These are phyloP conservation scores for Drosophila tripunctata DNA, from an alignment of 2,888 invertebrate species.

Conservation along the genomic window DNA sequence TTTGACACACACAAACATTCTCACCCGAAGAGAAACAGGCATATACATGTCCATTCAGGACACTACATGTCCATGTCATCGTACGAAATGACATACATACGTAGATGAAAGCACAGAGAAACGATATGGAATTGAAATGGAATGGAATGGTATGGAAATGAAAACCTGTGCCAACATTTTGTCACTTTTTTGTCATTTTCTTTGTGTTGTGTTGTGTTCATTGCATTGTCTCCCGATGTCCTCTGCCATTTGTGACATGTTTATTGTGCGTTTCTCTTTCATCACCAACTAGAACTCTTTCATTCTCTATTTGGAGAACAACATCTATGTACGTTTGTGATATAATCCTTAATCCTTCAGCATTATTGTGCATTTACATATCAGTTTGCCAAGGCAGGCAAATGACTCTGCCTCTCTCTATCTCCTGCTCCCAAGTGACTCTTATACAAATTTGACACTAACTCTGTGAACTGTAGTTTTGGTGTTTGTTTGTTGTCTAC, in stretches of 20 bases:
- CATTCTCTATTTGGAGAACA: not conserved
- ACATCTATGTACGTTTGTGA: conserved; percentile 29
- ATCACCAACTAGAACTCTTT: conserved; percentile 6
- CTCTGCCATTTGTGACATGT: conserved; percentile 51
- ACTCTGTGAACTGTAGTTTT: conserved; percentile 28
- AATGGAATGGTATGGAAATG: conserved; percentile 19
- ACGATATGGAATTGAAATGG: not conserved
- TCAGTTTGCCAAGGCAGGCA: conserved; percentile 39
- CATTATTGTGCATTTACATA: conserved; percentile 74
- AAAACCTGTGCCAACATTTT: conserved; percentile 77
- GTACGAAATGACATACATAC: conserved; percentile 47
- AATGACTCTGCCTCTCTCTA: conserved; percentile 24
- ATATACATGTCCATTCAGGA: conserved; percentile 28
- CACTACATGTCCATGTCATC: conserved; percentile 56
- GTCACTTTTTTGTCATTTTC: conserved; percentile 58
- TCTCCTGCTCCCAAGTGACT: too few species aligned
- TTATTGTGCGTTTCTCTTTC: conserved; percentile 33
- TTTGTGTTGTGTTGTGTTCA: conserved; percentile 20
- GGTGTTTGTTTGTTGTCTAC: conserved; percentile 15
- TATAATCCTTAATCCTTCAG: conserved; percentile 76
- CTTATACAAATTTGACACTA: conserved; percentile 33
- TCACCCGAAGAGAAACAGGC: not conserved
- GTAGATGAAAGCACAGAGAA: conserved; percentile 42
- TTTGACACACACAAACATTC: conserved; percentile 21
- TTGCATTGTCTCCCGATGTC: conserved; percentile 65